Base-by-base conservation (phyloP, 2,797 vertebrate species). In the Oryzias sinensis region DNA sequence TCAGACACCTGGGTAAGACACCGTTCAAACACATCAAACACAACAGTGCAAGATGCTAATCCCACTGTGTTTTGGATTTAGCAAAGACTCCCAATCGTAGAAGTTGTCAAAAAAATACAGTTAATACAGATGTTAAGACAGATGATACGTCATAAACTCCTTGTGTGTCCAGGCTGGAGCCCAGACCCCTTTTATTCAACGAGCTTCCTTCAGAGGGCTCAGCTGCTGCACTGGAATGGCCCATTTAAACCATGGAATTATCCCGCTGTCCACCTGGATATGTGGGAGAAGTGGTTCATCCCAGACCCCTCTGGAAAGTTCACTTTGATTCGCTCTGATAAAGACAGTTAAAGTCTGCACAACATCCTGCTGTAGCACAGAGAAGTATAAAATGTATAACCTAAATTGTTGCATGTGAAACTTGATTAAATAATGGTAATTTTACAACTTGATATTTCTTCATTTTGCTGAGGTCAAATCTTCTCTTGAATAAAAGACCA, bases 231-330 rank as follows among this genome's bases (percentile, higher is more conserved):
- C 69, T 99, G 97, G 97, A 98, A 95, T 1, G 97, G 97, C 56
- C 93, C 90, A n/a, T 97, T 96, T 33, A 99, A 99, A 60, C 97
- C 97, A 0, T 99, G 97, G 97, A 92, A 90, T 33, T 93, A 93
- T 42, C 93, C 94, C 1, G 91, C 93, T 1, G 93, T 94, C 49
- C 95, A 99, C 83, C 77, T 83, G 2, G 93, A 98, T 42, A 83
- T 94, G 40, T 99, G 97, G 97, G 94, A 98, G 81, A 95, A 79
- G 74, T 99, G 96, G 97, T 99, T 95, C 79, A 86, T 99, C 68
- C 95, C 96, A 7, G 97, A 99, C 80, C 97, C 97, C 22, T 93
- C 92, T 5, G 90, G 92, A 52, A 92, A 76, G 70, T 99, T 98
- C 83, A 88, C 88, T 63, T 73, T 98, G 81, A 84, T 88, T 43